Evolutionary conservation across 2,888 invertebrate genomes (phyloP).

Genomic region (Macropis europaea): DNA sequence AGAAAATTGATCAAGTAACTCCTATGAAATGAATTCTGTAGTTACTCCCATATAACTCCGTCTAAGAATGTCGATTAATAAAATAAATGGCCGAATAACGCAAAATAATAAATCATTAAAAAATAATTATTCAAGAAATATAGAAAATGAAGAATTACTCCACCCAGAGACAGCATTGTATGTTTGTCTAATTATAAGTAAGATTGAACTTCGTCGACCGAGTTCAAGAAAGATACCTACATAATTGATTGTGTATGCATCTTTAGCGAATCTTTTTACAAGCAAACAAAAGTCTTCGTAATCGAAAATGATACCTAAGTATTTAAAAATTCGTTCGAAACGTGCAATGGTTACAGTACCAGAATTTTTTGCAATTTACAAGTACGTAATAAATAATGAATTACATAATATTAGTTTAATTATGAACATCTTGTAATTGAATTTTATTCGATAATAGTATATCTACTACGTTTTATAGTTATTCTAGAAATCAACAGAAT

Average conservation of each 20-base stretch:
- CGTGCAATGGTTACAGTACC: conserved; percentile 89
- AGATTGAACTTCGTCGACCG: conserved; percentile 85
- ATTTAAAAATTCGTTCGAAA: conserved; percentile 87
- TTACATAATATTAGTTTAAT: no score
- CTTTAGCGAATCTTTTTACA: conserved; percentile 88
- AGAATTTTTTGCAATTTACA: conserved; percentile 86
- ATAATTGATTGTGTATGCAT: conserved; percentile 89
- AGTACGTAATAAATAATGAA: conserved; percentile 10
- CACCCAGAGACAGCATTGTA: conserved; percentile 81
- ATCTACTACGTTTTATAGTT: no score
- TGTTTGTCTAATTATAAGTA: conserved; percentile 83
- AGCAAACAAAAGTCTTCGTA: conserved; percentile 88
- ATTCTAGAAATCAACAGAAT: no score
- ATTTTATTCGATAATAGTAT: no score
- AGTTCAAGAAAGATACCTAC: conserved; percentile 87
- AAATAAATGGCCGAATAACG: background rate
- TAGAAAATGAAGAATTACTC: conserved; percentile 77
- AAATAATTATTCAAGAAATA: background rate
- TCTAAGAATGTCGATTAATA: background rate
- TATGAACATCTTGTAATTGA: no score
- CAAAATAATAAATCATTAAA: background rate
- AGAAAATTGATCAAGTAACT: conserved; percentile 83
- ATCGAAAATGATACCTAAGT: conserved; percentile 85
- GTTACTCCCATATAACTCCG: background rate
- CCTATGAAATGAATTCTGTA: conserved; percentile 70